Conservation (phyloP, 2,113 vertebrate genomes). For the Ginglymostoma cirratum region DNA sequence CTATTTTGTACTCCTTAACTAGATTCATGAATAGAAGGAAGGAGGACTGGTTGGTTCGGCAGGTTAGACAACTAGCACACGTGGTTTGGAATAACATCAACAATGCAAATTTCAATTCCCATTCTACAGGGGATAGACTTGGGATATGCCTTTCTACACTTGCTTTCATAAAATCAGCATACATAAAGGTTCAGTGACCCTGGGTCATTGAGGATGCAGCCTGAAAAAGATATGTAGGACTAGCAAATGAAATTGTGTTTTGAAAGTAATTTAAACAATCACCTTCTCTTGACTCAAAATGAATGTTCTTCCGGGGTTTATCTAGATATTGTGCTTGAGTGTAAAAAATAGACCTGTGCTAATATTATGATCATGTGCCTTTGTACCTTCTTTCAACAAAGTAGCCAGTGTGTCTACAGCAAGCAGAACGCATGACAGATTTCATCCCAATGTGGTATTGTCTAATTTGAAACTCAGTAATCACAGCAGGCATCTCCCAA, state of each 20-base stretch:
- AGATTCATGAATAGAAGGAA: neutral
- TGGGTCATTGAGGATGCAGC: neutral
- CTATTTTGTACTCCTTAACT: neutral
- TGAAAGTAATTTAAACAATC: neutral
- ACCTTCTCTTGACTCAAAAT: neutral
- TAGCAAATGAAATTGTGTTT: neutral
- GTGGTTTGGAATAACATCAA: neutral
- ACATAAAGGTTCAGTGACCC: too few species aligned
- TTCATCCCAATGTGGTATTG: slow-evolving; percentile 87
- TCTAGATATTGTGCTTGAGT: neutral
- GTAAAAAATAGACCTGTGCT: neutral
- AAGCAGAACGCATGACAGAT: slow-evolving; percentile 88
- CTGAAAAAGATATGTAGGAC: neutral
- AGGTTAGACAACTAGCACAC: too few species aligned
- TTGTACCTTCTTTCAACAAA: slow-evolving; percentile 41
- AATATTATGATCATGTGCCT: neutral
- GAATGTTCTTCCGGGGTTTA: neutral
- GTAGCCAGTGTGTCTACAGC: slow-evolving; percentile 70
- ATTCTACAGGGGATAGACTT: neutral
- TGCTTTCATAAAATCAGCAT: neutral
- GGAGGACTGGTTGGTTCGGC: neutral
- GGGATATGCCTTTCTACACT: neutral
- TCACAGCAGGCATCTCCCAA: slow-evolving; percentile 69
- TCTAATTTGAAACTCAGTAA: slow-evolving; percentile 88
- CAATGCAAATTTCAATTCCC: neutral